phyloP scores from a whole-genome alignment of 2,113 vertebrate species.

The Clarias batrachus region DNA sequence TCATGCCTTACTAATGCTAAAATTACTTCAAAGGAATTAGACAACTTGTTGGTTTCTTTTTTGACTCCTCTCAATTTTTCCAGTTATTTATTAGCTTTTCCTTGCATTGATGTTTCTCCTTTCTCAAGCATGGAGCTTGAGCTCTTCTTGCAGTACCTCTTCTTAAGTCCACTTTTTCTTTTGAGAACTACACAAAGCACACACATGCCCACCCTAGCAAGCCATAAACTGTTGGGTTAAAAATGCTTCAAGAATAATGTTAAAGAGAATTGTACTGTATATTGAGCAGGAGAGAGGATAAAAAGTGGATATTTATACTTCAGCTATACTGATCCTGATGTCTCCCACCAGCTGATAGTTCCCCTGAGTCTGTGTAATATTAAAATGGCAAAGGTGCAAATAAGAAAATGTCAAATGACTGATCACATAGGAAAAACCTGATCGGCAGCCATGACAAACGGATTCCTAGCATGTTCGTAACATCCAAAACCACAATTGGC shows the following conservation, averaged over 20 bases:
- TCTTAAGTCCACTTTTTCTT: not conserved
- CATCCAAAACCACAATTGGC: not conserved
- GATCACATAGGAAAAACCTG: not conserved
- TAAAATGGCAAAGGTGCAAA: not conserved
- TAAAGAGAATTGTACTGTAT: not conserved
- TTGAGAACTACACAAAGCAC: not conserved
- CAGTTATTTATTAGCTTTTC: not conserved
- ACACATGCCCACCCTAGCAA: not conserved
- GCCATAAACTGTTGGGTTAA: not conserved
- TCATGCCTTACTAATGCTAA: not conserved
- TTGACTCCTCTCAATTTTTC: not conserved
- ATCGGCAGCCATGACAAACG: not conserved
- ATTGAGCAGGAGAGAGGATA: not conserved
- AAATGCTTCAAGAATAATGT: not conserved
- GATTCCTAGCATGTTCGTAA: not conserved
- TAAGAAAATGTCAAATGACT: not conserved
- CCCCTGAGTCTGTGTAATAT: not conserved
- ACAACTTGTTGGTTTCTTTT: not conserved
- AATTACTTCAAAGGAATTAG: not conserved
- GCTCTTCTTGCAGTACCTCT: too few relatives aligned
- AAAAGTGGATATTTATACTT: not conserved
- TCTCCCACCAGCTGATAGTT: not conserved
- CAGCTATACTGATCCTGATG: not conserved
- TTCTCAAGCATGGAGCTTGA: not conserved
- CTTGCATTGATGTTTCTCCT: not conserved